A percentile compares a stretch with the other conserved stretches of the same genome.
These are phyloP conservation scores for Pseudomyrmex dendroicus DNA, from an alignment of 1,140 invertebrate genomes.

Conservation along the genomic window DNA sequence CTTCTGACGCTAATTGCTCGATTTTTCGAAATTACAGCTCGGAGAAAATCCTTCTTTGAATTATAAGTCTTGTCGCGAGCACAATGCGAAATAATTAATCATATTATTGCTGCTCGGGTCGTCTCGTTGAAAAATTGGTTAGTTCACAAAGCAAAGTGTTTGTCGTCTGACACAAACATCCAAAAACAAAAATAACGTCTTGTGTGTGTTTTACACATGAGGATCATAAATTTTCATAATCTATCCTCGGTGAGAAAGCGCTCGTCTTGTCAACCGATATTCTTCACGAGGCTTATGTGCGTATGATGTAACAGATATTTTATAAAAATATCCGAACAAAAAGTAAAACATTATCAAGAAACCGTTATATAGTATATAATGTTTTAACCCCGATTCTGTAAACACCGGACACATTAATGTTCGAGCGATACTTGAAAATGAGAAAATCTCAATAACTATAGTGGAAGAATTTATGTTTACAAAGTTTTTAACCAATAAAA, in stretches of 20 bases:
- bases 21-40: conserved; percentile 39
- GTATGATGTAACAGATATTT: conserved; percentile 2
- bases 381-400: background rate
- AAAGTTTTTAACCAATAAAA: too few relatives aligned
- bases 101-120: conserved; percentile 25
- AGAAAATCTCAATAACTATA: background rate
- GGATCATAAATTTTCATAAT: conserved; percentile 40
- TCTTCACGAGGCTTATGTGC: background rate
- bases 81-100: conserved; percentile 35
- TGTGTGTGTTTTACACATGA: background rate
- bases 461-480: too few relatives aligned
- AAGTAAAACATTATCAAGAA: background rate
- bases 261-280: background rate
- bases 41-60: background rate
- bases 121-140: conserved; percentile 47
- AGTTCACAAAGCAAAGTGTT: background rate
- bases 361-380: background rate
- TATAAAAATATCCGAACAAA: conserved; percentile 19
- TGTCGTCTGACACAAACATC: background rate
- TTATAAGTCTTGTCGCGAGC: conserved; percentile 21
- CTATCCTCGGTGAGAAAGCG: background rate
- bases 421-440: background rate
- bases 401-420: background rate
- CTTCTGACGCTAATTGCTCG: conserved; percentile 16
- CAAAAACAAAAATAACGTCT: conserved; percentile 27